Evolutionary conservation across 2,113 vertebrate genomes (phyloP).

Genomic region (Marcusenius ussheri): DNA sequence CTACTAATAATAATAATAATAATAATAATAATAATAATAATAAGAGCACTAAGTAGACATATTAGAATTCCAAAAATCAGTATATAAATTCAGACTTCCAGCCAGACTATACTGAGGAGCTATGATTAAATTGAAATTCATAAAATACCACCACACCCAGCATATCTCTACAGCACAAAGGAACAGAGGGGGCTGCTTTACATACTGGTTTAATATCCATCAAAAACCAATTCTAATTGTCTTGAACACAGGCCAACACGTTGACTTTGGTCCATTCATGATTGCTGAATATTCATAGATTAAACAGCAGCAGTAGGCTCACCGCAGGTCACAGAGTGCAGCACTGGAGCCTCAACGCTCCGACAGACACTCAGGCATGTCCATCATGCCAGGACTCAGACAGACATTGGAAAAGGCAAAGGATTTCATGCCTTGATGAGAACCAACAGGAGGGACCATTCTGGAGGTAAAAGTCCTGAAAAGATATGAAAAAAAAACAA

Average conservation of each 20-base stretch:
- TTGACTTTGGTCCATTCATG: background rate
- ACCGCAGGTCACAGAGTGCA: conserved; percentile 22
- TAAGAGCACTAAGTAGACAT: background rate
- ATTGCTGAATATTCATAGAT: background rate
- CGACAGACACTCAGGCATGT: conserved; percentile 16
- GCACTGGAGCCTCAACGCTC: background rate
- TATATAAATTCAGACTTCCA: background rate
- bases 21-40: background rate
- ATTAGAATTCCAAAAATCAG: background rate
- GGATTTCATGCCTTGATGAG: conserved; percentile 30
- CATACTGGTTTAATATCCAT: background rate
- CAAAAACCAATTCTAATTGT: background rate
- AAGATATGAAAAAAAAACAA: conserved; percentile 14
- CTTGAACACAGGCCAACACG: background rate
- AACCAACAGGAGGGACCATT: conserved; percentile 33
- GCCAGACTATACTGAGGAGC: background rate
- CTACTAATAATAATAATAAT: background rate
- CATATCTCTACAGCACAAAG: background rate
- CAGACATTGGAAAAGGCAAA: conserved; percentile 25
- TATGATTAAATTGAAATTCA: background rate
- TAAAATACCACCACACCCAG: background rate
- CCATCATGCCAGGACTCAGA: conserved; percentile 29
- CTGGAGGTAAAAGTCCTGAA: conserved; percentile 21
- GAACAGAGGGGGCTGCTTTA: background rate
- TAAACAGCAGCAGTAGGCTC: background rate